Base-by-base conservation (phyloP, 2,113 vertebrate genomes). In the Lathamus discolor region DNA sequence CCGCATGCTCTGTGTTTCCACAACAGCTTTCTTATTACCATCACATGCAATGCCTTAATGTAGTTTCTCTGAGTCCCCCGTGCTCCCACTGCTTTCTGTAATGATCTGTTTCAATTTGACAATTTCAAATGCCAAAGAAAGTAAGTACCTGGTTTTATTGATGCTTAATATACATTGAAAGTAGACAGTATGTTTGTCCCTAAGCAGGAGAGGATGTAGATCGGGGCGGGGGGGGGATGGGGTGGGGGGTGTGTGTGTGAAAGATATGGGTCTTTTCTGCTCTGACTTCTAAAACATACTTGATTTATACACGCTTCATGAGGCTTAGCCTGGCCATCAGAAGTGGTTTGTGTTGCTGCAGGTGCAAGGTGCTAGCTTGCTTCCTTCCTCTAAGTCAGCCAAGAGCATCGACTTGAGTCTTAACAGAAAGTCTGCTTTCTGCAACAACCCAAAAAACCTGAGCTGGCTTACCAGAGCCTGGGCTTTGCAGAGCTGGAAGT, bases 251-350 rank as follows among this genome's bases (percentile, higher is more conserved):
- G 10, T 43, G 43, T 43, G 43, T 43, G 25, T 0, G 4, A 39
- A 64, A 69, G 23, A 19, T 43, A 22, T n/a, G 22, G 15, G 9
- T 27, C 20, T 62, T 49, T 14, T 35, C 19, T 48, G 41, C 17
- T 84, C 77, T 54, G 63, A 52, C 33, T 83, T 55, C 23, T 77
- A 27, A 84, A 84, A 33, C 11, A 1, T 17, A 6, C 14, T 84
- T 0, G 1, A 3, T 62, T 74, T 27, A 4, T 9, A 35, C 27
- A 8, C 0, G 1, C 25, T 61, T 88, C 8, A 11, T 6, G 19
- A 84, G 24, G 17, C 46, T 79, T 61, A 52, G 13, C 11, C 19
- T 70, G 66, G n/a, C 12, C 22, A 18, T 78, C 78, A 59, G 55
- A 72, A 39, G 10, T 57, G 37, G 20, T 87, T 51, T 67, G 17